A percentile compares a stretch with the other conserved stretches of the same genome.
These are phyloP conservation scores for Diadromus collaris DNA, from an alignment of 2,888 invertebrate genomes.

Conservation along the genomic window DNA sequence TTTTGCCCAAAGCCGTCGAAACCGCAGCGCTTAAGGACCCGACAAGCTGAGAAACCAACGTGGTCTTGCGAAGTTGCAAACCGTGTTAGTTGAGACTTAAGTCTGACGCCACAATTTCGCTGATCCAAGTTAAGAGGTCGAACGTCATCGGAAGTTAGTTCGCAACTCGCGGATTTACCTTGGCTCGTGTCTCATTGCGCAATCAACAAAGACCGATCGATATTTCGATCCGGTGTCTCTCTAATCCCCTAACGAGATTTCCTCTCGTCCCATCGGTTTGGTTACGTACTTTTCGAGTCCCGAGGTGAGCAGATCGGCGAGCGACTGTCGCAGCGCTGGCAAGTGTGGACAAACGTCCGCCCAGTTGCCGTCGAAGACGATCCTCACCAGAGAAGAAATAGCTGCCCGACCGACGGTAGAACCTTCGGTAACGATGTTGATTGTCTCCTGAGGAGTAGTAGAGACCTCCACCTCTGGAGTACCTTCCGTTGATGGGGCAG, in stretches of 20 bases:
- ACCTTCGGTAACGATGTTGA: constrained; percentile 20
- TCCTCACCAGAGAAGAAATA: constrained; percentile 68
- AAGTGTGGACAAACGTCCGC: constrained; percentile 72
- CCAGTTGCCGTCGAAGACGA: constrained; percentile 72
- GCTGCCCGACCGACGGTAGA: constrained; percentile 12
- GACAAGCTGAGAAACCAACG: neutral
- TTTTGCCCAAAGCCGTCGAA: neutral
- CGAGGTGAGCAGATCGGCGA: constrained; percentile 69
- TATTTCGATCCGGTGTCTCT: constrained; percentile 35
- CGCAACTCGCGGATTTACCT: constrained; percentile 1
- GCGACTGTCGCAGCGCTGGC: constrained; percentile 63
- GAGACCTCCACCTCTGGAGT: constrained; percentile 36
- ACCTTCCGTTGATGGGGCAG: constrained; percentile 11
- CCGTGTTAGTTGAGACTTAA: neutral
- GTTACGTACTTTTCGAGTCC: constrained; percentile 69
- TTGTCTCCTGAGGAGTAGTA: constrained; percentile 41
- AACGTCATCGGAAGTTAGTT: neutral
- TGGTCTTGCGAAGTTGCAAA: neutral
- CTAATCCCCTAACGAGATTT: constrained; percentile 35
- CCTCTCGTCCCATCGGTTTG: neutral
- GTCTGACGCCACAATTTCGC: neutral
- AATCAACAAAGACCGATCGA: constrained; percentile 24
- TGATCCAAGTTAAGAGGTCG: neutral
- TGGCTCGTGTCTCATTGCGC: neutral
- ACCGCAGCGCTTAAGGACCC: too few relatives aligned